Conservation (phyloP, 92 coral and sea anemone species). For the Virgularia gustaviana region DNA sequence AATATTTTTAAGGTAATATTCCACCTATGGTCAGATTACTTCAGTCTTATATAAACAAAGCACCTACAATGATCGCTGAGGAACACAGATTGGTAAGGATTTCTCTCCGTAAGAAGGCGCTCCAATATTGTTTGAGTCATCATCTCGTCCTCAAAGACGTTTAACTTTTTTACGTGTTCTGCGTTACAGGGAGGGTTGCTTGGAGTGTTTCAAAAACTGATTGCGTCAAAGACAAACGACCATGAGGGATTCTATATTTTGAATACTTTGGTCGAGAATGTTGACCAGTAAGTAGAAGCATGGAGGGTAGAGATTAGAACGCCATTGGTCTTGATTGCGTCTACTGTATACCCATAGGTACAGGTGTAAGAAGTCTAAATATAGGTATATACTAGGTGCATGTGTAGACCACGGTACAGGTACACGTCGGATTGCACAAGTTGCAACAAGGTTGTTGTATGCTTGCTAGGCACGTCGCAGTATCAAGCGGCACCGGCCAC, state of each 20-base stretch:
- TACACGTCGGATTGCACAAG: too few species aligned
- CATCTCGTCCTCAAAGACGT: neutral
- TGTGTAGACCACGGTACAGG: too few species aligned
- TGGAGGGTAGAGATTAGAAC: neutral
- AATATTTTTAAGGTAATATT: slow-evolving; percentile 82
- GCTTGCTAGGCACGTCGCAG: too few species aligned
- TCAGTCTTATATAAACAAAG: slow-evolving; percentile 90
- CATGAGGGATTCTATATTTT: slow-evolving; percentile 93
- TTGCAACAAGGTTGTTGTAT: too few species aligned
- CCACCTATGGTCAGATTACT: slow-evolving; percentile 90
- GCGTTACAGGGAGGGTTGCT: slow-evolving; percentile 78
- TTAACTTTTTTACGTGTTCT: neutral
- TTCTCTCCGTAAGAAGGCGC: neutral
- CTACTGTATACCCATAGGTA: too few species aligned
- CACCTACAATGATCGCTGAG: slow-evolving; percentile 65
- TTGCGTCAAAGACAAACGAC: slow-evolving; percentile 91
- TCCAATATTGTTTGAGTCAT: neutral
- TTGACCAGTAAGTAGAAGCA: slow-evolving; percentile 70
- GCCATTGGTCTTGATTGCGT: neutral
- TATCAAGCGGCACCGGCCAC: too few species aligned
- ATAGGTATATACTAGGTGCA: too few species aligned
- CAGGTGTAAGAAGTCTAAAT: too few species aligned
- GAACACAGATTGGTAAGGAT: slow-evolving; percentile 66
- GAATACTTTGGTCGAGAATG: slow-evolving; percentile 82
- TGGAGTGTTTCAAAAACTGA: slow-evolving; percentile 92